Evolutionary conservation across 1,140 invertebrate species (phyloP), one percentile per base, ranked within the genome.

Genomic region (Dinothrombium tinctorium): DNA sequence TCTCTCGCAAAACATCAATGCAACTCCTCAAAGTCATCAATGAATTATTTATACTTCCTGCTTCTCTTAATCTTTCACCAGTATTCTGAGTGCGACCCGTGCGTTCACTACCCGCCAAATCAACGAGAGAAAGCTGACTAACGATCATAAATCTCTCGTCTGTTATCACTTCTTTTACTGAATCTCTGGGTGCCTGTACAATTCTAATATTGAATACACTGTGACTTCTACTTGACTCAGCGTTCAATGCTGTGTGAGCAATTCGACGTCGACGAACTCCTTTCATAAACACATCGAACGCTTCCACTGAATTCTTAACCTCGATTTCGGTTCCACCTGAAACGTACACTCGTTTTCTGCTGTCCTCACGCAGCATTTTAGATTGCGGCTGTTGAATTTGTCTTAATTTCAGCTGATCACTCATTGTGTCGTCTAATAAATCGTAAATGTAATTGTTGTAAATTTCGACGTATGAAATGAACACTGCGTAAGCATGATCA

Each of bases 371-470:
- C 4, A 78, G 54, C 33, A 73, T 67, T 62, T 75, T 77, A 26
- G 65, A 66, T 51, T 72, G 69, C 4, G 52, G 47, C n/a, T n/a
- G n/a, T n/a, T n/a, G n/a, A n/a, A n/a, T n/a, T 23, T 38, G 47
- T 39, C 51, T 53, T 15, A 9, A 28, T 23, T 40, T 41, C 15
- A 38, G 23, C 2, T 19, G 40, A 35, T 54, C 51, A 41, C 50
- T 59, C 49, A 59, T 52, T 39, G 79, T 68, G 52, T 95, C 86
- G 42, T 74, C 72, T 4, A 98, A 62, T 15, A 98, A 65, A 68
- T 99, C 92, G 62, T 83, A 96, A 6, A 95, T 80, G 57, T 72
- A 77, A 52, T 98, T 95, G 55, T 99, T 98, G 59, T 98, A 98
- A 53, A 98, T 82, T 62, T 99, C 90, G 43, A 92, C 71, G 56